Evolutionary conservation across 2,888 invertebrate species (phyloP), one percentile per base, ranked within the genome.

Genomic region (Eristalis tenax): DNA sequence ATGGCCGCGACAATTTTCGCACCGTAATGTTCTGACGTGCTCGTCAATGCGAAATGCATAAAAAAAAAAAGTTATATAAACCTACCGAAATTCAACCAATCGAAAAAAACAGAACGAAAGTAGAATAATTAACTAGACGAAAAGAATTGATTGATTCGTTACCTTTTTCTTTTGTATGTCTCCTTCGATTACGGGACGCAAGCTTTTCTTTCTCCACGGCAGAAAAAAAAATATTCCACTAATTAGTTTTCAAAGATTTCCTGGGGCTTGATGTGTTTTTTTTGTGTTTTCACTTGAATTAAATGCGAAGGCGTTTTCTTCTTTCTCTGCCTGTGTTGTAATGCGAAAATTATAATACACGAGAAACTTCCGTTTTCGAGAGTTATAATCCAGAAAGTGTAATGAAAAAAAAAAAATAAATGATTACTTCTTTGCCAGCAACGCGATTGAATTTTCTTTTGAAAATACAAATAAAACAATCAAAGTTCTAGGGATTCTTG

Each of bases 1-100:
- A 86, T 86, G 86, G 86, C 86, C 86, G 86, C 78, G 83, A 77
- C 78, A 82, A 82, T 80, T 86, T 81, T 74, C 78, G 86, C 86
- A 86, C 71, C 70, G 86, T 86, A 83, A 86, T 71, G 75, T 63
- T 86, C 82, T 79, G 82, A 79, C 75, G 74, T 79, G 57, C 64
- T 73, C 4, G 68, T 28, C 80, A 77, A 56, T 38, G 59, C 32
- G 64, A 78, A 75, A 66, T 79, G 70, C 69, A 81, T 61, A 26
- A 64, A 64, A 65, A 69, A 61, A 68, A 69, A 61, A 68, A 38
- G 82, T 86, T 86, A 86, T 26, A 82, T 86, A 86, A 86, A 82
- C 74, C 56, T 40, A 10, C n/a, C 13, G 50, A 38, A 74, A 32
- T 61, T 32, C 6, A 35, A 22, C 4, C 35, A 18, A 35, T 15